These are phyloP conservation scores for Drosophila sordidula DNA, from an alignment of 2,888 invertebrate genomes.

Conservation along the genomic window DNA sequence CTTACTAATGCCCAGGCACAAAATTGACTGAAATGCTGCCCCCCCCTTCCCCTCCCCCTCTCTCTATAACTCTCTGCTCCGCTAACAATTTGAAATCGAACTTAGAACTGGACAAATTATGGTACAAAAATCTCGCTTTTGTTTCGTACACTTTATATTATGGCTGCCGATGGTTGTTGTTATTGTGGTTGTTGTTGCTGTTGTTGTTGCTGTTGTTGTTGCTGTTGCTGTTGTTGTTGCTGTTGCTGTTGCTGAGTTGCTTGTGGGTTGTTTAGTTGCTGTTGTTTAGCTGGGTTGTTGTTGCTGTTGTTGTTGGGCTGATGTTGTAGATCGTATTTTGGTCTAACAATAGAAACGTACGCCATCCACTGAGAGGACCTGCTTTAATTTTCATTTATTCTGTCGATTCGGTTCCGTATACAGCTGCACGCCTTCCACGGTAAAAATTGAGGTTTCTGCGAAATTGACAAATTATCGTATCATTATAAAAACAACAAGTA, in stretches of 20 bases:
- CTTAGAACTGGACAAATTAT: constrained; percentile 40
- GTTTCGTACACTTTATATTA: constrained; percentile 31
- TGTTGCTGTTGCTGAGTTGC: constrained; percentile 27
- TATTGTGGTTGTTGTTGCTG: constrained; percentile 6
- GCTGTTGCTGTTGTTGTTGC: constrained; percentile 10
- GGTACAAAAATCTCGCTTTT: constrained; percentile 29
- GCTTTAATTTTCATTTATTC: constrained; percentile 86
- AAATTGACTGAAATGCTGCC: constrained; percentile 48
- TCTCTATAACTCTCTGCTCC: not conserved
- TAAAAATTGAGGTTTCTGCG: constrained; percentile 97
- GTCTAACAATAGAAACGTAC: constrained; percentile 85
- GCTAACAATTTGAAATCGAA: constrained; percentile 44
- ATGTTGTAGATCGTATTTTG: constrained; percentile 47
- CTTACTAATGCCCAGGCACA: constrained; percentile 52
- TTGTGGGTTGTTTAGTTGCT: constrained; percentile 14
- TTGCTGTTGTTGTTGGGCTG: constrained; percentile 31
- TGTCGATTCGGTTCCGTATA: constrained; percentile 90
- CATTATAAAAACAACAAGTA: constrained; percentile 1
- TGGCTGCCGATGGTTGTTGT: constrained; percentile 45
- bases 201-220: constrained; percentile 25
- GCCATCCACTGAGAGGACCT: constrained; percentile 85
- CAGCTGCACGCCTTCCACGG: constrained; percentile 95
- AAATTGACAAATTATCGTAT: constrained; percentile 67
- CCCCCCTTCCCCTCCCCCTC: not conserved
- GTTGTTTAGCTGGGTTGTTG: constrained; percentile 40